Evolutionary conservation across 2,888 invertebrate species (phyloP).

Genomic region (Dryadula phaetusa): DNA sequence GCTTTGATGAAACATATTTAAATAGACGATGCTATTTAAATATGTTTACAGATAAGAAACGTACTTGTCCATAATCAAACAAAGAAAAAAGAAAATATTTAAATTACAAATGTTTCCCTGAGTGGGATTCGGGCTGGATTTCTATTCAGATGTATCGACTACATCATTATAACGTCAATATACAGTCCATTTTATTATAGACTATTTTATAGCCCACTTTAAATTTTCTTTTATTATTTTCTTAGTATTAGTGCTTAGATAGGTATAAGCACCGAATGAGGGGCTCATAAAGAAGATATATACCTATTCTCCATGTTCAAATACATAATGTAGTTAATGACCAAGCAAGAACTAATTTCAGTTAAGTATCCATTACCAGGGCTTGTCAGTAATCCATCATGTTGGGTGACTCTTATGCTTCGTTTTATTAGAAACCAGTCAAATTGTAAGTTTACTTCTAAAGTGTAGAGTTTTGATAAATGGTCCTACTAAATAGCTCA

Average conservation of each 20-base stretch:
- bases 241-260: neutral
- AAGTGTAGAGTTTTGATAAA: slow-evolving; percentile 40
- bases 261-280: neutral
- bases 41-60: too few relatives aligned
- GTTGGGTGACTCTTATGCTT: slow-evolving; percentile 26
- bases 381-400: slow-evolving; percentile 43
- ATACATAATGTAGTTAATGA: slow-evolving; percentile 6
- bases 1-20: too few relatives aligned
- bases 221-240: neutral
- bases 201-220: too few relatives aligned
- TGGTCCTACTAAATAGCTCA: slow-evolving; percentile 40
- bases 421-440: slow-evolving; percentile 40
- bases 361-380: slow-evolving; percentile 37
- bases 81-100: too few relatives aligned
- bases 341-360: slow-evolving; percentile 21
- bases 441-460: slow-evolving; percentile 39
- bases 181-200: neutral
- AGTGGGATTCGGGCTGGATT: too few relatives aligned
- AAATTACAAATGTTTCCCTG: too few relatives aligned
- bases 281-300: neutral
- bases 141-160: too few relatives aligned
- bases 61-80: too few relatives aligned
- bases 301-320: neutral
- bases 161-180: neutral
- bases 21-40: too few relatives aligned